These are phyloP conservation scores for Pandemis corylana DNA, from an alignment of 2,888 invertebrate species.

Conservation along the genomic window DNA sequence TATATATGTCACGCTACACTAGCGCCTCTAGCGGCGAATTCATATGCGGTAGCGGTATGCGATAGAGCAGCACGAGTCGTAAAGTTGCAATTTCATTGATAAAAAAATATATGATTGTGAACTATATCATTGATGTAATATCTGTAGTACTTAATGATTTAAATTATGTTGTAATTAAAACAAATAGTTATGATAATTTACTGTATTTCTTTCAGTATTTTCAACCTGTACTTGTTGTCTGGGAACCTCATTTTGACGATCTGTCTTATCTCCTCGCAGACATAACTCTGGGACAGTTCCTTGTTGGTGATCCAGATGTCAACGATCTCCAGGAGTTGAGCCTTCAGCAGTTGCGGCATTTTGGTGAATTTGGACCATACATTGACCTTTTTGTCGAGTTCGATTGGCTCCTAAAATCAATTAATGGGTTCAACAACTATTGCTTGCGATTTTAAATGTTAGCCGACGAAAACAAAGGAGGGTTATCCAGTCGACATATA, in stretches of 20 bases:
- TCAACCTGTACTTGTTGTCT: conserved; percentile 72
- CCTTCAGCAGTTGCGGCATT: conserved; percentile 68
- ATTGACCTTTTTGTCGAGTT: conserved; percentile 64
- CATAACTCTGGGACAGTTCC: conserved; percentile 59
- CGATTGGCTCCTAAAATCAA: conserved; percentile 56
- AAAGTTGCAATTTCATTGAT: no score
- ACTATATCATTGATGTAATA: no score
- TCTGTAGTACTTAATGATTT: background rate
- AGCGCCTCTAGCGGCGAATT: no score
- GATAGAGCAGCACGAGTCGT: no score
- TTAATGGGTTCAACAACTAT: background rate
- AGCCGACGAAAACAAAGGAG: no score
- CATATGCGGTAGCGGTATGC: no score
- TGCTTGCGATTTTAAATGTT: no score
- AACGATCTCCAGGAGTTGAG: conserved; percentile 71
- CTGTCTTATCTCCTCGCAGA: conserved; percentile 76
- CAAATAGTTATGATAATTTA: conserved; percentile 48
- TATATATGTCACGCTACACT: no score
- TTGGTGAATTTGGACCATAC: conserved; percentile 72
- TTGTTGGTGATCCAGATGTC: conserved; percentile 65
- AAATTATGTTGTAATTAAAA: background rate
- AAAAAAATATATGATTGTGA: no score
- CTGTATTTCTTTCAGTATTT: conserved; percentile 79
- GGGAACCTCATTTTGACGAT: conserved; percentile 78
- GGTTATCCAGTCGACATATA: no score